Base-by-base conservation (phyloP, 2,888 invertebrate genomes). In the Pegoplata infirma region DNA sequence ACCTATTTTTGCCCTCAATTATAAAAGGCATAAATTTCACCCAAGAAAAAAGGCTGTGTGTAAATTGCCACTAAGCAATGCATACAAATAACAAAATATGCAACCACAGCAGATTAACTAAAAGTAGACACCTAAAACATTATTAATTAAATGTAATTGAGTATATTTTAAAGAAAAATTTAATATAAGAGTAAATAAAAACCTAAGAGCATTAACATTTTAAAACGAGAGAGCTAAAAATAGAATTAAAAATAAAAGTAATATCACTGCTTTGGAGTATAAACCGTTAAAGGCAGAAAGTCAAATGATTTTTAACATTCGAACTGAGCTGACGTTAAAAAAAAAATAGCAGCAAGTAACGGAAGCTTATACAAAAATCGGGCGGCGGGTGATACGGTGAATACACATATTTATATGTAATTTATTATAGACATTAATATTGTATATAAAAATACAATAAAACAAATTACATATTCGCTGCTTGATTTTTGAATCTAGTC, bases 231-330 rank as follows among this genome's bases (percentile, higher is more conserved):
- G 23, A 23, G 53, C 44, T 17, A 49, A n/a, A 28, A 19, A 21
- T 40, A 40, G 21, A 17, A 47, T 23, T 14, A 59, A 28, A 40
- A 61, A 59, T 10, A 47, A 25, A 16, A 47, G 25, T 73, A 58
- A 59, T 73, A 69, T 73, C 69, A 71, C 53, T 56, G 55, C 61
- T 32, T 55, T 55, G 63, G 21, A 51, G 32, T 61, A 40, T 56
- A 67, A 67, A 53, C 36, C 51, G 61, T 67, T 71, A 67, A 79
- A 66, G 36, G 25, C 49, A 53, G 44, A 28, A 56, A 75, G 53
- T 67, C 79, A 79, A 63, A 75, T 51, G 63, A 19, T 36, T 63
- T 72, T 79, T 17, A 79, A 75, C 79, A 72, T 67, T 75, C 67
- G 71, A 28, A 44, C 36, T 36, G 69, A 66, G 68, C 16, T 47